phyloP scores from a whole-genome alignment of 2,797 vertebrate species.

The Ambastaia sidthimunki region DNA sequence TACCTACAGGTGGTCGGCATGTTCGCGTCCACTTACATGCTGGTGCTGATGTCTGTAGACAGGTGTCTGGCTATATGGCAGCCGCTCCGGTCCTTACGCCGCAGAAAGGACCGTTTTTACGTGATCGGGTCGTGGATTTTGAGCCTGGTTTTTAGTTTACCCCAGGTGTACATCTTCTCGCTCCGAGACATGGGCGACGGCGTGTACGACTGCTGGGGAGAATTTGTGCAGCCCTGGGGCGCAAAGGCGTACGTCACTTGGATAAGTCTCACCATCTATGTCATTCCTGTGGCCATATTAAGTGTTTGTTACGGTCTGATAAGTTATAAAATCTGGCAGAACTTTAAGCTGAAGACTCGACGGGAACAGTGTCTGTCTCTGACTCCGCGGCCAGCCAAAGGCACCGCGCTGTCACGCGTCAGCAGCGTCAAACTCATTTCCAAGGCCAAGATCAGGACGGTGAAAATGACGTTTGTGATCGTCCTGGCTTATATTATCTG shows the following conservation, averaged over 20 bases:
- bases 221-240: conserved; percentile 94
- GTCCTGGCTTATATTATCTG: conserved; percentile 94
- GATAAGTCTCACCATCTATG: conserved; percentile 93
- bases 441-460: conserved; percentile 96
- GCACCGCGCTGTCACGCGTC: conserved; percentile 81
- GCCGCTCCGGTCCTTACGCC: conserved; percentile 85
- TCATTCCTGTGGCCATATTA: conserved; percentile 88
- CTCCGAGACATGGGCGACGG: conserved; percentile 86
- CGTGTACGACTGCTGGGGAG: conserved; percentile 93
- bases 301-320: conserved; percentile 92
- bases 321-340: conserved; percentile 97
- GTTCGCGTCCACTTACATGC: conserved; percentile 98
- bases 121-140: conserved; percentile 90
- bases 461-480: conserved; percentile 98
- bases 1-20: conserved; percentile 97
- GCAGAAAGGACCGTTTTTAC: conserved; percentile 82
- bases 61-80: conserved; percentile 94
- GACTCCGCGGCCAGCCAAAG: conserved; percentile 65
- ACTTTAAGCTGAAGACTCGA: conserved; percentile 88
- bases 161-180: conserved; percentile 93
- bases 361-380: conserved; percentile 71
- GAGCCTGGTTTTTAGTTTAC: conserved; percentile 90
- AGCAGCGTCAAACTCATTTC: conserved; percentile 95
- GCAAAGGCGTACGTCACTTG: conserved; percentile 94
- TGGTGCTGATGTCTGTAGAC: conserved; percentile 97